Conservation (phyloP, 2,888 invertebrate genomes). For the Ophraella communa region DNA sequence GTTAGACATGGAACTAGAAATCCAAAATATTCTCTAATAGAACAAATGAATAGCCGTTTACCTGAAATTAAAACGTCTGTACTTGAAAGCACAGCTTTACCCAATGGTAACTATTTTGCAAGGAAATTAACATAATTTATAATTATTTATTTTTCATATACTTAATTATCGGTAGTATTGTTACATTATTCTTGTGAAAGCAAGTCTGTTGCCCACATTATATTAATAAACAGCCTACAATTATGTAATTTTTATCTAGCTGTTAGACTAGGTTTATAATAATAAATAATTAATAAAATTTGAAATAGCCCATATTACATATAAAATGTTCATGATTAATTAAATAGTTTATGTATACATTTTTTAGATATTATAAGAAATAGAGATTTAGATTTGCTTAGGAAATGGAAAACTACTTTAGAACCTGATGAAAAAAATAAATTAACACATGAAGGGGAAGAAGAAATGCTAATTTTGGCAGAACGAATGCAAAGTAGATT, state of each 20-base stretch:
- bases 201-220: too few species aligned
- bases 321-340: too few species aligned
- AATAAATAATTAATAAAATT: too few species aligned
- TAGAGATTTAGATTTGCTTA: constrained; percentile 48
- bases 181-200: too few species aligned
- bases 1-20: constrained; percentile 81
- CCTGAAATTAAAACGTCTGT: constrained; percentile 64
- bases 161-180: too few species aligned
- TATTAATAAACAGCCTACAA: not conserved
- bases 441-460: constrained; percentile 76
- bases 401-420: constrained; percentile 67
- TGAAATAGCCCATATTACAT: not conserved
- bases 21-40: constrained; percentile 68
- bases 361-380: constrained; percentile 45
- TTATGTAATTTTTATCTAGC: too few species aligned
- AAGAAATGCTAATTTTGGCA: constrained; percentile 75
- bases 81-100: constrained; percentile 60
- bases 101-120: constrained; percentile 59
- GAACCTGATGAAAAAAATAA: constrained; percentile 65
- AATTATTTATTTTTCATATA: too few species aligned
- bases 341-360: too few species aligned
- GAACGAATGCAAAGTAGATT: constrained; percentile 77
- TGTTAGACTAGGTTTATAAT: too few species aligned
- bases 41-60: constrained; percentile 63
- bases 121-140: too few species aligned